Percentiles rank a stretch among this genome's conserved stretches.
Evolutionary conservation across 2,113 vertebrate genomes (phyloP).

Genomic region (Tor tambroides): DNA sequence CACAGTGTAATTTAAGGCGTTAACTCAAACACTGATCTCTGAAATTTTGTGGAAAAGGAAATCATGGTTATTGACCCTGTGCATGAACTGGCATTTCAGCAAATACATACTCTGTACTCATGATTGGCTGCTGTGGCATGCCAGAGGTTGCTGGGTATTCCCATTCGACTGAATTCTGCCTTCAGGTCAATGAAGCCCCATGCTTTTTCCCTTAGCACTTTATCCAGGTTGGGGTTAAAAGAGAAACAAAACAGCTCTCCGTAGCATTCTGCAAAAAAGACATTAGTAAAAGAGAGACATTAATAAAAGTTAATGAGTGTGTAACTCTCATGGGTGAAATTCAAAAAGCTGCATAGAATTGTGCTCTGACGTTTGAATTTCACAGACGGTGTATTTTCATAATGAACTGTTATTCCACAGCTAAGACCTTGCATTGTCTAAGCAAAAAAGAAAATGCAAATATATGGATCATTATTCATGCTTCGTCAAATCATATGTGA

Average conservation of each 20-base stretch:
- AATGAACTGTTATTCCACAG: not conserved
- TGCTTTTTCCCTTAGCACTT: conserved; percentile 87
- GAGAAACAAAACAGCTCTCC: conserved; percentile 95
- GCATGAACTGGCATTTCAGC: not conserved
- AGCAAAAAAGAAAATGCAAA: conserved; percentile 9
- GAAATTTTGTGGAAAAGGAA: not conserved
- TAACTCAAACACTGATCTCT: not conserved
- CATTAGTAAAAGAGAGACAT: not conserved
- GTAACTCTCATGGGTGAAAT: no score
- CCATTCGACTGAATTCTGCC: conserved; percentile 90
- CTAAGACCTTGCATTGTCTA: not conserved
- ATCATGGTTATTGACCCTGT: not conserved
- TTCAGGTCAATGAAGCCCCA: conserved; percentile 85
- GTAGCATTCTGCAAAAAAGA: conserved; percentile 82
- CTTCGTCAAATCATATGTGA: not conserved
- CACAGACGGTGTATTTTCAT: not conserved
- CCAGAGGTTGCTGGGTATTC: conserved; percentile 88
- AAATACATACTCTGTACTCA: conserved; percentile 87
- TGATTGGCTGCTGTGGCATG: conserved; percentile 87
- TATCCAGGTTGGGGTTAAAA: conserved; percentile 91
- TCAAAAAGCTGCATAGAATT: not conserved
- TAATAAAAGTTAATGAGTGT: not conserved
- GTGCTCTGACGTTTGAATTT: not conserved
- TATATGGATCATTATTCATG: conserved; percentile 7
- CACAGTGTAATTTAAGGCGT: not conserved